These are phyloP conservation scores for Cnemophilus loriae DNA, from an alignment of 2,113 vertebrate genomes.

Conservation along the genomic window DNA sequence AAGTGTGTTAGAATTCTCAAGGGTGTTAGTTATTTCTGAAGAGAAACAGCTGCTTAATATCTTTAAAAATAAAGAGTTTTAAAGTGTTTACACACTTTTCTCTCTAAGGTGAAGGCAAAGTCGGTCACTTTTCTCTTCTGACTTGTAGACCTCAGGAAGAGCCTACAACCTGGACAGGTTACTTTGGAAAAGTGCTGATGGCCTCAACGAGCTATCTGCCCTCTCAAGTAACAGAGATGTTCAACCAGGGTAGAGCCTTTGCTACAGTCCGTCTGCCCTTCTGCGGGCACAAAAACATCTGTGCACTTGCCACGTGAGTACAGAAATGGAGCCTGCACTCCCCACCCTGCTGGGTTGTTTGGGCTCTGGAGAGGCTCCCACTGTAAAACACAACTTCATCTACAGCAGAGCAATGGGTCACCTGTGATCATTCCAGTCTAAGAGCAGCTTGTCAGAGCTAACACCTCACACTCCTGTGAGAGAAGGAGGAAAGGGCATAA, in stretches of 20 bases:
- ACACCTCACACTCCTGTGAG: not conserved
- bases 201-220: slow-evolving; percentile 96
- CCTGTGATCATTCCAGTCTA: not conserved
- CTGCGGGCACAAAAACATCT: slow-evolving; percentile 98
- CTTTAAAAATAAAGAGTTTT: not conserved
- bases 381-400: not conserved
- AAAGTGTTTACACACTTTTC: not conserved
- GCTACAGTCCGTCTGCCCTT: slow-evolving; percentile 96
- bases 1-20: not conserved
- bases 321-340: rapidly evolving
- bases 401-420: not conserved
- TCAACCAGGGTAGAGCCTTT: slow-evolving; percentile 96
- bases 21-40: not conserved
- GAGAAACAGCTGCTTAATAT: not conserved
- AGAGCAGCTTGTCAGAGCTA: not conserved
- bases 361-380: not conserved
- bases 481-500: not conserved
- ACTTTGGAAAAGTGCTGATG: slow-evolving; percentile 95
- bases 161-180: slow-evolving; percentile 96
- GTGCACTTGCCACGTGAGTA: slow-evolving; percentile 91
- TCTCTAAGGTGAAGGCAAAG: not conserved
- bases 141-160: slow-evolving; percentile 89
- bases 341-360: not conserved
- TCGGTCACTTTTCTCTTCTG: not conserved
- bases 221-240: slow-evolving; percentile 97